A percentile compares a stretch with the other conserved stretches of the same genome.
These are phyloP conservation scores for Acestrorhynchus altus DNA, from an alignment of 2,797 vertebrate species.

Conservation along the genomic window DNA sequence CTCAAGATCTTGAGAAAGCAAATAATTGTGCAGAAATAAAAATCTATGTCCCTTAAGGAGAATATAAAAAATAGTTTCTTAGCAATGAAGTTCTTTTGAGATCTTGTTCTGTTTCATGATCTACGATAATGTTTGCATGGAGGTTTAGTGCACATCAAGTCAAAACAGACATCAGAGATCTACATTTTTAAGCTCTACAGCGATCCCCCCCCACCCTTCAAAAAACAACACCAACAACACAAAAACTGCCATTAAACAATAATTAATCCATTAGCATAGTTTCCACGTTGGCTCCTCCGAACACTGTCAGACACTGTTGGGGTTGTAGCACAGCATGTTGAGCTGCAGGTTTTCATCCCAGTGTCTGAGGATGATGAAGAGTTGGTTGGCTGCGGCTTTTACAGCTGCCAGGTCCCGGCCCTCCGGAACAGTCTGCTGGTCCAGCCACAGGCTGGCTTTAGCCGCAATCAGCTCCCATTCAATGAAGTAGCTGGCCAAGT, in stretches of 20 bases:
- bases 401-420: slow-evolving; percentile 80
- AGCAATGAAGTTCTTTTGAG: not conserved
- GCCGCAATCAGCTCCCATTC: slow-evolving; percentile 97
- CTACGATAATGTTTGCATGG: not conserved
- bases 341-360: slow-evolving; percentile 97
- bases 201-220: not conserved
- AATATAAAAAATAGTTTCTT: too few relatives aligned
- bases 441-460: slow-evolving; percentile 92
- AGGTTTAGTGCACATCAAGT: not conserved
- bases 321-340: slow-evolving; percentile 96
- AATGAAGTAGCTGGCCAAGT: slow-evolving; percentile 89
- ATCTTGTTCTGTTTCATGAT: not conserved
- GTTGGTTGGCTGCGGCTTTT: slow-evolving; percentile 91
- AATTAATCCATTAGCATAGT: slow-evolving; percentile 65
- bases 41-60: too few relatives aligned
- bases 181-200: not conserved
- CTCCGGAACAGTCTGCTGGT: slow-evolving; percentile 84
- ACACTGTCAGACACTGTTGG: slow-evolving; percentile 80
- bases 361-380: slow-evolving; percentile 95
- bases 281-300: slow-evolving; percentile 17
- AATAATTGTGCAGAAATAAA: too few relatives aligned
- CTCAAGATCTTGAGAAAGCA: too few relatives aligned
- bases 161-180: slow-evolving; percentile 13
- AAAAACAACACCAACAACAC: not conserved
- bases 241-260: not conserved